Percentiles rank a stretch among this genome's conserved stretches.
Evolutionary conservation across 1,140 invertebrate species (phyloP).

Genomic region (Lasioglossum baleicum): DNA sequence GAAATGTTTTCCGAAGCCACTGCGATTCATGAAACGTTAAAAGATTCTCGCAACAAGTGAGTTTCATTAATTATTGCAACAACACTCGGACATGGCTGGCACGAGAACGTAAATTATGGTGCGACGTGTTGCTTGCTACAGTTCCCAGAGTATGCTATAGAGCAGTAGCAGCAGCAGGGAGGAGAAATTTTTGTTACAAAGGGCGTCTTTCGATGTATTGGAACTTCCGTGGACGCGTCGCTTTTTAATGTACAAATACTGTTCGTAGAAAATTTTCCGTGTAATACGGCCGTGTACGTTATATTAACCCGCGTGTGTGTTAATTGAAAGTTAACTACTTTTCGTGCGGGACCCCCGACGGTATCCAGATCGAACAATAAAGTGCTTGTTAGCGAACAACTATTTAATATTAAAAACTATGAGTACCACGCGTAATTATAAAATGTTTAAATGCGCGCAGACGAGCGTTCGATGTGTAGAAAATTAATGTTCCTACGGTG

Average conservation of each 20-base stretch:
- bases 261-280: constrained; percentile 1
- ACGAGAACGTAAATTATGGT: constrained; percentile 40
- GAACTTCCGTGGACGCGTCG: background rate
- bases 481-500: constrained; percentile 44
- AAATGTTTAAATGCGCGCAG: constrained; percentile 58
- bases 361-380: constrained; percentile 46
- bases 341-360: constrained; percentile 12
- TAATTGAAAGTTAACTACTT: constrained; percentile 53
- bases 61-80: constrained; percentile 43
- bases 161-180: too few species aligned
- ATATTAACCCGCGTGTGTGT: constrained; percentile 25
- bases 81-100: constrained; percentile 27
- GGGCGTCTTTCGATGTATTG: constrained; percentile 22
- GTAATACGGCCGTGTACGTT: too few species aligned
- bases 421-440: constrained; percentile 48
- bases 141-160: background rate
- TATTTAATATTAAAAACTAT: constrained; percentile 61
- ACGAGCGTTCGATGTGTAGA: constrained; percentile 29
- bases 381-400: constrained; percentile 51
- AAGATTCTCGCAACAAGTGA: constrained; percentile 48
- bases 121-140: constrained; percentile 22
- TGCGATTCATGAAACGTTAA: constrained; percentile 46
- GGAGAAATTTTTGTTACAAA: constrained; percentile 12
- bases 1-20: constrained; percentile 32
- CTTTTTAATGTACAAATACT: constrained; percentile 25